phyloP scores from a whole-genome alignment of 1,140 invertebrate species.

The Zaprionus capensis region DNA sequence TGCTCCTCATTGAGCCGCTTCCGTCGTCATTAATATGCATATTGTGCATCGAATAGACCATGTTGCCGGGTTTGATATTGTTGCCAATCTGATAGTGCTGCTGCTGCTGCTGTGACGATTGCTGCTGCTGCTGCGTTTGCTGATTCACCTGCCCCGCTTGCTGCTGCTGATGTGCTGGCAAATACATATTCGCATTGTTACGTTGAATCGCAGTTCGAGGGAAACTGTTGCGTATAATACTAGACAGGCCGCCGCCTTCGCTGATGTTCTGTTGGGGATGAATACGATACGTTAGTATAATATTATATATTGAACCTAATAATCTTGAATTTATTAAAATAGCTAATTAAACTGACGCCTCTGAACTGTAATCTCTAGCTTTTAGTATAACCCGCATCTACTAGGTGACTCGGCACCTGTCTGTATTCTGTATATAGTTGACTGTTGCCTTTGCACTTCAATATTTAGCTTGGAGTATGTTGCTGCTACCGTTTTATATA shows the following conservation, averaged over 20 bases:
- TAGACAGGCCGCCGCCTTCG: constrained; percentile 70
- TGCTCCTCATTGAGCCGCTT: constrained; percentile 53
- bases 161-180: constrained; percentile 69
- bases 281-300: neutral
- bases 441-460: too few relatives aligned
- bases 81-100: constrained; percentile 67
- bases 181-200: constrained; percentile 68
- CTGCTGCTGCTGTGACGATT: constrained; percentile 32
- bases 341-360: too few relatives aligned
- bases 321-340: too few relatives aligned
- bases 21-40: constrained; percentile 71
- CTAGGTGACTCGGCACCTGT: too few relatives aligned
- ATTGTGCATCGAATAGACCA: constrained; percentile 71
- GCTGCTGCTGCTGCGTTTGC: constrained; percentile 37
- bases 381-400: too few relatives aligned
- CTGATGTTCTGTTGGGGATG: constrained; percentile 47
- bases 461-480: too few relatives aligned
- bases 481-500: too few relatives aligned
- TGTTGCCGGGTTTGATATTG: constrained; percentile 55
- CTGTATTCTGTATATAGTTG: too few relatives aligned
- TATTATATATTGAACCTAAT: neutral
- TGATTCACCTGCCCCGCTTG: constrained; percentile 84
- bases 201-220: constrained; percentile 65
- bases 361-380: too few relatives aligned
- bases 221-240: constrained; percentile 78